phyloP scores from a whole-genome alignment of 1,140 invertebrate species.

The Zophobas morio region DNA sequence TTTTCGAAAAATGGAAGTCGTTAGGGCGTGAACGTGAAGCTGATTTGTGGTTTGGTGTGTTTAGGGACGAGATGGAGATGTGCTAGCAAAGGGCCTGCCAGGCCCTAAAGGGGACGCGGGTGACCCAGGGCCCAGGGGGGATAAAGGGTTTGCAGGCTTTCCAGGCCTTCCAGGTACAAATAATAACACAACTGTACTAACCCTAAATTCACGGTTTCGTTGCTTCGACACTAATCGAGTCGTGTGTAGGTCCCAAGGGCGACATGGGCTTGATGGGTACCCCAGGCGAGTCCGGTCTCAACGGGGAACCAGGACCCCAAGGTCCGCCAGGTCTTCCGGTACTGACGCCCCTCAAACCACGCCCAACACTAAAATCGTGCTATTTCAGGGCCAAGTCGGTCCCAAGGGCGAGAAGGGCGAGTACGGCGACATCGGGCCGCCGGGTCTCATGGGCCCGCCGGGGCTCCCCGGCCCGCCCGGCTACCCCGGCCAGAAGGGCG shows the following conservation, averaged over 20 bases:
- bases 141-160: conserved; percentile 90
- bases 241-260: conserved; percentile 64
- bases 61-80: conserved; percentile 69
- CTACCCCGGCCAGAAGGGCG: conserved; percentile 90
- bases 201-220: too few species aligned
- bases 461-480: conserved; percentile 80
- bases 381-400: conserved; percentile 79
- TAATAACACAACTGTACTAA: neutral
- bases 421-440: conserved; percentile 92
- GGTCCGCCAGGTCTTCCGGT: conserved; percentile 88
- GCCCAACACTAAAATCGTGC: too few species aligned
- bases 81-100: conserved; percentile 67
- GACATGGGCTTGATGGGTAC: conserved; percentile 79
- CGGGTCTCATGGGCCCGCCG: conserved; percentile 86
- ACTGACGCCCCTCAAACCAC: neutral
- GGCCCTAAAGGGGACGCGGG: conserved; percentile 72
- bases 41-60: conserved; percentile 63
- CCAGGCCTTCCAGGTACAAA: conserved; percentile 69
- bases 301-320: conserved; percentile 88
- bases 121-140: conserved; percentile 85
- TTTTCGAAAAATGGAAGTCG: conserved; percentile 1
- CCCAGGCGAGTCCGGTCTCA: conserved; percentile 83
- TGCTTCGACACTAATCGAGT: too few species aligned
- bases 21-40: conserved; percentile 55
- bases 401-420: conserved; percentile 92